Base-by-base conservation (phyloP, 2,113 vertebrate species). In the Larimichthys crocea region DNA sequence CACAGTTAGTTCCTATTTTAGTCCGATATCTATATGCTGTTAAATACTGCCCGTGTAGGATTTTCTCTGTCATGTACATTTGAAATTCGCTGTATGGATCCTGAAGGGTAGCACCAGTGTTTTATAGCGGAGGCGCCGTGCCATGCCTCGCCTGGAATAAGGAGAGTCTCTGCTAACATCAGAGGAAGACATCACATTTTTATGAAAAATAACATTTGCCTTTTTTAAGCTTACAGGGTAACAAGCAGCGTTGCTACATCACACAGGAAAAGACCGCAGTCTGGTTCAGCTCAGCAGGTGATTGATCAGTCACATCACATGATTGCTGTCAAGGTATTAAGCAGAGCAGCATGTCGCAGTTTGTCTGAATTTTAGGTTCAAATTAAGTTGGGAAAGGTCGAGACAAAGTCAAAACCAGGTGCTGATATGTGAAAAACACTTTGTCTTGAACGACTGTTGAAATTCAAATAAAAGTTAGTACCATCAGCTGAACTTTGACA, bases 31-130 rank as follows among this genome's bases (percentile, higher is more conserved):
- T 26, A 10, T n/a, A 35, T 46, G 55, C 52, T 61, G 29, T 31
- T 72, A 16, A 31, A 69, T 11, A 59, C 8, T 3, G 24, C 12
- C 14, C 0, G 1, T 72, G 82, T 14, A 80, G 64, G 82, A 84
- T 80, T 85, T 84, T 90, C 78, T 88, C 74, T 63, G 69, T 73
- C 1, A 74, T 62, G 40, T 60, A 29, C 9, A 0, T 65, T 1
- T 4, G 6, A 57, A 53, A 59, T 69, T 16, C 48, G 29, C n/a
- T 68, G 17, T 67, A 6, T 49, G 19, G 20, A 42, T 56, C 24
- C 24, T 24, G 24, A 24, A 24, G 24, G 24, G 24, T 24, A 24
- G 7, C 22, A 44, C 46, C 8, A 17, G 29, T 61, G 70, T 42
- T 55, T 53, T 16, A 69, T 5, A 68, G 15, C 5, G 31, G 31